Conservation (phyloP, 2,113 vertebrate species). For the Lamprologus callipterus region DNA sequence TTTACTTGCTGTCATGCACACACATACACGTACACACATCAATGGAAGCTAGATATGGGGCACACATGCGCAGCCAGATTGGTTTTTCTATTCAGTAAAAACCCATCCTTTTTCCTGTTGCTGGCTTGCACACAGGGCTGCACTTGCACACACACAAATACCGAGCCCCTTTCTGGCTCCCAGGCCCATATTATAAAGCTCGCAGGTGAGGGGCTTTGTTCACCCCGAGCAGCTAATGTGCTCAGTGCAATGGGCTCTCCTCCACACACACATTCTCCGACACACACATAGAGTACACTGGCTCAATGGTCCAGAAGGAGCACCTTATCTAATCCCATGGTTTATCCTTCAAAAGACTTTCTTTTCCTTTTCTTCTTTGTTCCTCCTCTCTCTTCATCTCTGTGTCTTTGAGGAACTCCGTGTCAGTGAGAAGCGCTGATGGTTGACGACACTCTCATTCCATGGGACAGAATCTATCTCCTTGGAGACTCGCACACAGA, state of each 20-base stretch:
- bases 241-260: constrained; percentile 52
- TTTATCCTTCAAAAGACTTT: constrained; percentile 75
- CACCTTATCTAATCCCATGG: constrained; percentile 69
- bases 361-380: constrained; percentile 34
- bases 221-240: constrained; percentile 61
- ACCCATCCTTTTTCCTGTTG: not conserved
- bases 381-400: constrained; percentile 46
- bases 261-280: not conserved
- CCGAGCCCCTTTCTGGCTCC: constrained; percentile 4
- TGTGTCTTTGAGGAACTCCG: constrained; percentile 57
- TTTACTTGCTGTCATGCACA: not conserved
- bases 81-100: constrained; percentile 2
- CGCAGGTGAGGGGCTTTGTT: constrained; percentile 66
- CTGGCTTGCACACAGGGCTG: not conserved
- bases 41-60: not conserved
- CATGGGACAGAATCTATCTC: constrained; percentile 41
- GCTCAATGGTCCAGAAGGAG: constrained; percentile 67
- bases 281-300: not conserved
- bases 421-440: constrained; percentile 35
- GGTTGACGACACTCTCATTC: constrained; percentile 40
- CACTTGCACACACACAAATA: not conserved
- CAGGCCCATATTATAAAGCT: constrained; percentile 47
- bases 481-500: constrained; percentile 21
- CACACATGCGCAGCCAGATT: not conserved
- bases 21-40: not conserved